These are phyloP conservation scores for Mionectes olivaceus DNA, from an alignment of 2,797 vertebrate genomes.

Conservation along the genomic window DNA sequence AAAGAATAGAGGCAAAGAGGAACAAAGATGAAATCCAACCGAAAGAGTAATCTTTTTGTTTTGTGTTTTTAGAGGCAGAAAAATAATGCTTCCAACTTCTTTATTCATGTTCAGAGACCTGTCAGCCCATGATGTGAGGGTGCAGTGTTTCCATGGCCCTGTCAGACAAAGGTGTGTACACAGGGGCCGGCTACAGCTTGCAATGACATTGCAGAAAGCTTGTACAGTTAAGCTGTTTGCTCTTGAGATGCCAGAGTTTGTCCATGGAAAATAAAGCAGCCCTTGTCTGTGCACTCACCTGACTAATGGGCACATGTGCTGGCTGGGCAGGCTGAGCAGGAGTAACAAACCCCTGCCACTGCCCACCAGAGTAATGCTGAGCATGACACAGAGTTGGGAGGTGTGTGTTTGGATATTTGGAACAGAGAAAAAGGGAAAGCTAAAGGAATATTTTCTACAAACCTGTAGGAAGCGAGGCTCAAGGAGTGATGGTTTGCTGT, in stretches of 20 bases:
- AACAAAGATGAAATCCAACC: background rate
- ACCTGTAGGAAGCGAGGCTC: background rate
- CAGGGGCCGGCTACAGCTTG: background rate
- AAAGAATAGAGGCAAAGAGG: background rate
- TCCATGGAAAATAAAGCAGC: rapidly evolving
- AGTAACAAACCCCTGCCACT: background rate
- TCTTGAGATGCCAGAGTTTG: background rate
- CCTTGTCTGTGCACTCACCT: background rate
- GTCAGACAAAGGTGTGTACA: background rate
- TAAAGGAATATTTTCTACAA: background rate
- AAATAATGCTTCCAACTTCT: background rate
- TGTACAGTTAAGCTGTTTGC: background rate
- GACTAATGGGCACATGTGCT: rapidly evolving
- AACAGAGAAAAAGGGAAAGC: background rate
- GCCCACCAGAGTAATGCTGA: background rate
- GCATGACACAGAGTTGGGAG: background rate
- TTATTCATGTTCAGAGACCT: background rate
- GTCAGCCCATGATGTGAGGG: background rate
- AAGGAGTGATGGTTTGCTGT: background rate
- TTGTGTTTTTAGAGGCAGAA: background rate
- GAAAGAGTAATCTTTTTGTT: background rate
- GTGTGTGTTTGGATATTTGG: background rate
- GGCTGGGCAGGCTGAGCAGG: background rate
- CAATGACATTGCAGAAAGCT: background rate
- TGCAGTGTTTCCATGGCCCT: background rate